Evolutionary conservation across 2,888 invertebrate species (phyloP), one percentile per base, ranked within the genome.

Genomic region (Acleris sparsana): DNA sequence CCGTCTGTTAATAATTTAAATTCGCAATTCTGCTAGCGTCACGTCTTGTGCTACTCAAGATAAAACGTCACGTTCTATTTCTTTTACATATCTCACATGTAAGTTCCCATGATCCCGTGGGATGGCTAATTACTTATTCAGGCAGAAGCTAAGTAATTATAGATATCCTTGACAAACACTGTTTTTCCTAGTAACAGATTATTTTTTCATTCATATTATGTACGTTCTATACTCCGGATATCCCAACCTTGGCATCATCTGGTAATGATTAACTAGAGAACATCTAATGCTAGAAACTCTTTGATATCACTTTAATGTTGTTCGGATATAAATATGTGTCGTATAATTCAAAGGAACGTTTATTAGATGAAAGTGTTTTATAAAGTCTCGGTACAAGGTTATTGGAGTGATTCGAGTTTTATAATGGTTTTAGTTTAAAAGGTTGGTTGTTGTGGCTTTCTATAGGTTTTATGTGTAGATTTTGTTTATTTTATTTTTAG

Each of bases 291-390:
- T 57, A 62, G 67, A 71, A 69, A 61, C 74, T 72, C 80, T 80
- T 78, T 80, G 79, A 80, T 75, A 75, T 74, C 55, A 69, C 58
- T 73, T 79, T 77, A 71, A 78, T 75, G 73, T 64, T 62, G 53
- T 46, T 61, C 68, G 52, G 68, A 73, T 77, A 80, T 82, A 78
- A 72, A 77, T 39, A 56, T 53, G 52, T 67, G 48, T 49, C 68
- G 65, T 71, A 68, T 78, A 78, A 82, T 79, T 74, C 74, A 75
- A 70, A 65, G 52, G 49, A 71, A 64, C 71, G 67, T 76, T 72
- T 69, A 71, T 60, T 18, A 69, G 59, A 58, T 18, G 17, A 58
- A 56, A 52, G 51, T 57, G 51, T 57, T 66, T 57, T 61, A 57
- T 57, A 13, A 39, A 61, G 52, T 52, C 22, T 29, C 16, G 7